These are phyloP conservation scores for Sitophilus oryzae DNA, from an alignment of 1,140 invertebrate species.

Conservation along the genomic window DNA sequence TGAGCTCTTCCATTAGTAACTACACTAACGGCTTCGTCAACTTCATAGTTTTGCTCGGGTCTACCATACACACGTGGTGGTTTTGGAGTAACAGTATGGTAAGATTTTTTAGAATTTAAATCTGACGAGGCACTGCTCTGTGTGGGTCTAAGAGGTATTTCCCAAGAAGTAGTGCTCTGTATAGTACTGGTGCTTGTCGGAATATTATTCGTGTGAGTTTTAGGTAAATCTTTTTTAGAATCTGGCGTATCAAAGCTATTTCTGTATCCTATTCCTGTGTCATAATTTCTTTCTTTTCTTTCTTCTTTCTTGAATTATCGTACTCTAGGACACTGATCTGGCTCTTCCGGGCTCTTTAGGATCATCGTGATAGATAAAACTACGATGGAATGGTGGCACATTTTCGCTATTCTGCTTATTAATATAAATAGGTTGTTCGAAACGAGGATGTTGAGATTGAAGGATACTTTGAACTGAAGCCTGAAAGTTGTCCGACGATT, in stretches of 20 bases:
- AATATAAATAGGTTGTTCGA: conserved; percentile 7
- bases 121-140: conserved; percentile 28
- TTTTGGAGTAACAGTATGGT: conserved; percentile 8
- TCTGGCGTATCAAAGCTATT: conserved; percentile 23
- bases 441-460: conserved; percentile 8
- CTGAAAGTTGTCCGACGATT: conserved; percentile 25
- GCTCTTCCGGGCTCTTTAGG: conserved; percentile 42
- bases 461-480: conserved; percentile 12
- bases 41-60: conserved; percentile 72
- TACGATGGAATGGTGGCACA: conserved; percentile 43
- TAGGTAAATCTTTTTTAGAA: conserved; percentile 15
- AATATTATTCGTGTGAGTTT: conserved; percentile 8
- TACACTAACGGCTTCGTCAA: conserved; percentile 72
- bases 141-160: neutral
- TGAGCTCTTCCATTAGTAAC: conserved; percentile 70
- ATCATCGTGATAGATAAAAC: conserved; percentile 52
- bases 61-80: conserved; percentile 43
- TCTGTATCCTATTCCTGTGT: conserved; percentile 21
- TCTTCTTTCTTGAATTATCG: conserved; percentile 45
- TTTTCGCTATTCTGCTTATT: conserved; percentile 41
- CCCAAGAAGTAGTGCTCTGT: neutral
- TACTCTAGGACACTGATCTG: conserved; percentile 49
- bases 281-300: conserved; percentile 34
- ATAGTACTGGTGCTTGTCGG: conserved; percentile 9
- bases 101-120: conserved; percentile 35